Evolutionary conservation across 2,888 invertebrate genomes (phyloP).

Genomic region (Omphaloscelis lunosa): DNA sequence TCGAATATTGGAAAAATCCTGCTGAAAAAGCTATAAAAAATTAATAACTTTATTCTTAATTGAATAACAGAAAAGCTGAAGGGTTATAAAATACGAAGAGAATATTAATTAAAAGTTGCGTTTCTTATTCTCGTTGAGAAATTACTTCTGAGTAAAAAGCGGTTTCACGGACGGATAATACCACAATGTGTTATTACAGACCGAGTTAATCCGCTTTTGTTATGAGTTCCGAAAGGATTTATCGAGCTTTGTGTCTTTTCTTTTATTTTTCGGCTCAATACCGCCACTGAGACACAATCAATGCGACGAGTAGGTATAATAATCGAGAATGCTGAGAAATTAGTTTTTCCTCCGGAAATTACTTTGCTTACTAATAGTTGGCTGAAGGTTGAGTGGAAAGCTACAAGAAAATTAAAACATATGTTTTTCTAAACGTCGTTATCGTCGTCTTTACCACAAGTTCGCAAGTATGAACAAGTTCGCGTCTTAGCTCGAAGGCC

Average conservation of each 20-base stretch:
- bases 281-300: constrained; percentile 69
- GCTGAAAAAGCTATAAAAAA: constrained; percentile 16
- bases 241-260: constrained; percentile 76
- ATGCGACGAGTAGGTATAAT: constrained; percentile 51
- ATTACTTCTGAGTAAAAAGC: constrained; percentile 75
- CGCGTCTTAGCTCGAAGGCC: constrained; percentile 18
- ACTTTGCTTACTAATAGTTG: background rate
- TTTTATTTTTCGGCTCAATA: constrained; percentile 73
- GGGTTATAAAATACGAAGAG: constrained; percentile 62
- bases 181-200: constrained; percentile 82
- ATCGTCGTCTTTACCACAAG: constrained; percentile 27
- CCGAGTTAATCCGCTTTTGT: constrained; percentile 84
- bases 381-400: background rate
- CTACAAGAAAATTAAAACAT: background rate
- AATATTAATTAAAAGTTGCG: constrained; percentile 73
- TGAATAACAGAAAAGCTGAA: constrained; percentile 58
- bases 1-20: background rate
- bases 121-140: constrained; percentile 68
- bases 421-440: constrained; percentile 1
- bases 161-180: constrained; percentile 73
- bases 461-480: constrained; percentile 48
- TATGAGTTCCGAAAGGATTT: constrained; percentile 82
- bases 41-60: constrained; percentile 51
- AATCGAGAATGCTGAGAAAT: constrained; percentile 30
- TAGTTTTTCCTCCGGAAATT: constrained; percentile 26